A percentile compares a stretch with the other conserved stretches of the same genome.
Conservation (phyloP, 2,888 invertebrate genomes). For the Vesta saturnalis region DNA sequence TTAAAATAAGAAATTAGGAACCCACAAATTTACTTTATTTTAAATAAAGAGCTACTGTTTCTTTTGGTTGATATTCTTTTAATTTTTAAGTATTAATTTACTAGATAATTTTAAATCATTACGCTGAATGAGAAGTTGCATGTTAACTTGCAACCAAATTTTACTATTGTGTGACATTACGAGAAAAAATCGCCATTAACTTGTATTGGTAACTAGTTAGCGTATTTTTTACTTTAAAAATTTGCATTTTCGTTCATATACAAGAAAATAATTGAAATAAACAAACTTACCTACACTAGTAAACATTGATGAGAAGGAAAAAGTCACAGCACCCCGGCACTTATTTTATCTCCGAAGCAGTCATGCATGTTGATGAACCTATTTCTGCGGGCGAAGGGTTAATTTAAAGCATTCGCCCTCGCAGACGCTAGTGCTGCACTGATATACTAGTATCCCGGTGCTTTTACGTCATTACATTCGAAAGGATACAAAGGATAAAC, state of each 20-base stretch:
- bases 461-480: conserved; percentile 51
- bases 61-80: no score
- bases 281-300: conserved; percentile 39
- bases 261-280: not conserved
- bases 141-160: no score
- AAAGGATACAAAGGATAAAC: conserved; percentile 38
- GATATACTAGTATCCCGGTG: conserved; percentile 52
- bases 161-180: no score
- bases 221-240: no score
- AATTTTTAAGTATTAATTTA: no score
- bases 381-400: conserved; percentile 27
- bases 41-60: not conserved
- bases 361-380: conserved; percentile 48
- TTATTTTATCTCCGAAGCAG: conserved; percentile 45
- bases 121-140: no score
- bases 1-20: conserved; percentile 3
- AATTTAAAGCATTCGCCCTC: conserved; percentile 38
- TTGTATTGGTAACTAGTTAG: no score
- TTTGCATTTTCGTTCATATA: not conserved
- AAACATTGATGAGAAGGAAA: conserved; percentile 31
- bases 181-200: no score
- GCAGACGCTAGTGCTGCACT: conserved; percentile 48
- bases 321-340: conserved; percentile 46
- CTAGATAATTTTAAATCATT: no score
- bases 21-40: not conserved